These are phyloP conservation scores for Psittacus erithacus DNA, from an alignment of 2,113 vertebrate genomes.

Conservation along the genomic window DNA sequence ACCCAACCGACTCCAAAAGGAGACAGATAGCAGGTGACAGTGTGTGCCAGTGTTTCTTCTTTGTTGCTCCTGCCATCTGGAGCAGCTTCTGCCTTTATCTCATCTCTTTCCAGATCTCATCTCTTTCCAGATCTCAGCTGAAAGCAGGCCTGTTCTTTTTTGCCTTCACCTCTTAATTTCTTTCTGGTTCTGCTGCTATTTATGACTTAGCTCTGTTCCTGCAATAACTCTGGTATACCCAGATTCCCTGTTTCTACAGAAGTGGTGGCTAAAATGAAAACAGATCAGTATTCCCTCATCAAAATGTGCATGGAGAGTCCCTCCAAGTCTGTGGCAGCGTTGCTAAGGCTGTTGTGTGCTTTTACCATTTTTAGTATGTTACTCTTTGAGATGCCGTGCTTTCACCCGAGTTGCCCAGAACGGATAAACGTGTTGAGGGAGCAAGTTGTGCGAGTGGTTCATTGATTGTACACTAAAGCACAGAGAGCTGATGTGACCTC, in stretches of 20 bases:
- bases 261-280: background rate
- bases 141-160: background rate
- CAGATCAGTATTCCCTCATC: background rate
- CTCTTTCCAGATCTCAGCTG: background rate
- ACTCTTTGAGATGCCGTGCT: background rate
- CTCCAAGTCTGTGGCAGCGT: background rate
- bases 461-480: background rate
- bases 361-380: background rate
- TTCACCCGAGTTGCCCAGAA: background rate
- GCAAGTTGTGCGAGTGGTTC: background rate
- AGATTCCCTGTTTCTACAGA: background rate
- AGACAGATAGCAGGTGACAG: background rate
- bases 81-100: background rate
- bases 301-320: background rate
- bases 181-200: background rate
- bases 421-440: background rate
- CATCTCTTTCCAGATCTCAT: background rate
- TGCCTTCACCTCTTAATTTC: background rate
- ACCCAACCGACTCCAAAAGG: background rate
- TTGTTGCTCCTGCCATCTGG: background rate
- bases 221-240: background rate
- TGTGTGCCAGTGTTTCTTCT: background rate
- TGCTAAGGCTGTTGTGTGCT: background rate
- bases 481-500: background rate
- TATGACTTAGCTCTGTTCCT: background rate